Evolutionary conservation across 2,888 invertebrate genomes (phyloP).

Genomic region (Odontomyia ornata): DNA sequence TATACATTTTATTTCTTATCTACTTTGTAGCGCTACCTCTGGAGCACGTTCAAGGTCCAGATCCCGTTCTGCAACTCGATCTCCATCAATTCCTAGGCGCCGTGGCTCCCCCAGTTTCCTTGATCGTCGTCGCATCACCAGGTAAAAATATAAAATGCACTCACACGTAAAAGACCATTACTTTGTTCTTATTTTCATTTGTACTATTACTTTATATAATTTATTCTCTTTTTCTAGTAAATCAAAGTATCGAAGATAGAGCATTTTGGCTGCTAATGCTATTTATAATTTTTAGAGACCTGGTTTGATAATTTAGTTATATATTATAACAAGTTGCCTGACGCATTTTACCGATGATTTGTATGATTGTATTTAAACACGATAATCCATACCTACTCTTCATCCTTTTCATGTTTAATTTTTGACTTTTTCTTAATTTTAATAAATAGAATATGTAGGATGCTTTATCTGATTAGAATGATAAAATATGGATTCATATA

Average conservation of each 20-base stretch:
- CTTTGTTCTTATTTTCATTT: constrained; percentile 22
- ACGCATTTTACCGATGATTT: no score
- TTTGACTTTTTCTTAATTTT: constrained; percentile 51
- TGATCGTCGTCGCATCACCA: constrained; percentile 92
- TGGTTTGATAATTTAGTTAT: constrained; percentile 30
- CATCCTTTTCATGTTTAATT: constrained; percentile 44
- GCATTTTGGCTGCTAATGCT: constrained; percentile 24
- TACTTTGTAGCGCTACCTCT: constrained; percentile 55
- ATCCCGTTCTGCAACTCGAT: constrained; percentile 69
- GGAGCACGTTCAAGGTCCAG: constrained; percentile 53
- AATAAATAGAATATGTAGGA: constrained; percentile 57
- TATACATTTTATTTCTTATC: no score
- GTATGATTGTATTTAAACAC: no score
- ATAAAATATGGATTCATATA: no score
- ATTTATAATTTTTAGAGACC: constrained; percentile 47
- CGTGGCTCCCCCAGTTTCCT: constrained; percentile 94
- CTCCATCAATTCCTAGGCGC: constrained; percentile 91
- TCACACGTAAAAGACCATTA: no score
- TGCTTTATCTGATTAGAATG: constrained; percentile 48
- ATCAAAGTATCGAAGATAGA: constrained; percentile 54
- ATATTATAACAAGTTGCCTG: no score
- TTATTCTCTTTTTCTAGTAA: constrained; percentile 55
- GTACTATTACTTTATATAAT: constrained; percentile 51
- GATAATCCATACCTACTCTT: no score
- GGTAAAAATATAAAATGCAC: no score